Evolutionary conservation across 1,140 invertebrate species (phyloP), one percentile per base, ranked within the genome.

Genomic region (Diorhabda carinulata): DNA sequence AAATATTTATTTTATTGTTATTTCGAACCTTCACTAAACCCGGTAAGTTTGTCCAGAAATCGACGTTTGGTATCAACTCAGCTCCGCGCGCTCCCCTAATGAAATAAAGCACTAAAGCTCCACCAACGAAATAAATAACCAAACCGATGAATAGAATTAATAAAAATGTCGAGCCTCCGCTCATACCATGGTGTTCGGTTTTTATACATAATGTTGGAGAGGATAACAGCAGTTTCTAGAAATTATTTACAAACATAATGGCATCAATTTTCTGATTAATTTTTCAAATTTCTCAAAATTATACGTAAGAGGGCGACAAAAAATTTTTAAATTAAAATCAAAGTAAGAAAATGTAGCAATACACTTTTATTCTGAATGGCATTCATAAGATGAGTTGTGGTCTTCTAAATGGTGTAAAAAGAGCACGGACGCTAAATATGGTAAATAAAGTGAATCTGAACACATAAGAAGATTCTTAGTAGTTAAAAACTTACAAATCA

Each of bases 41-140:
- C 25, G 85, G 85, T 56, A 86, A 73, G 64, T 84, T 83, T 44
- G 75, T 79, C 86, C 86, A 87, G 76, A 87, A 87, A 68, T 78
- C 82, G 63, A 85, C 74, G 77, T 87, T 86, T 2, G 86, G 86
- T 71, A 87, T 82, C 44, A 86, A 80, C 79, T 87, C 86, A 10
- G 83, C 69, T 3, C 86, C 85, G 7, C 84, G 82, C 5, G 86
- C 86, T 25, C 86, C 85, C 81, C 85, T 83, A 8, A 85, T 73
- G 75, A 85, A 87, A 77, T 84, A 83, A 77, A 85, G 83, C 0
- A 85, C 82, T 52, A 81, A 80, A 72, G 81, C 80, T 57, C 85
- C 86, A 40, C 77, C 77, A 65, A 81, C 8, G 61, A 81, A 75
- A 65, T 81, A 81, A 52, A 76, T 61, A 2, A 66, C 42, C 56